These are phyloP conservation scores for Darevskia nairensis DNA, from an alignment of 2,797 vertebrate species.

Conservation along the genomic window DNA sequence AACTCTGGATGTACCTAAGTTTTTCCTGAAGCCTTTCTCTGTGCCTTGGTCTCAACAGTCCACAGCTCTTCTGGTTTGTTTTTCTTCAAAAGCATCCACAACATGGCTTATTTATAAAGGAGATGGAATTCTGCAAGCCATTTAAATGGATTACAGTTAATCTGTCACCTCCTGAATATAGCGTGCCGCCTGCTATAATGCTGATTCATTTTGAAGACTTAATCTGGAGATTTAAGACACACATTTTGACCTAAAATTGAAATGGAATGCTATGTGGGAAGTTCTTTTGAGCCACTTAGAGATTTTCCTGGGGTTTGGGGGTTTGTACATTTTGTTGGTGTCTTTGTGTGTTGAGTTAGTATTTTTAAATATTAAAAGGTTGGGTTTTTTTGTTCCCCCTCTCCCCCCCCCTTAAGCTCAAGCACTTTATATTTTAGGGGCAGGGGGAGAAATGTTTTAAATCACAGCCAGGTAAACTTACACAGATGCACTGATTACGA, in stretches of 20 bases:
- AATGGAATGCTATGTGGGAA: slow-evolving; percentile 54
- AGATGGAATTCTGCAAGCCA: slow-evolving; percentile 73
- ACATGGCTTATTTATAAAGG: slow-evolving; percentile 75
- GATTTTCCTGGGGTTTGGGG: slow-evolving; percentile 46
- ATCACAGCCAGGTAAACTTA: slow-evolving; percentile 57
- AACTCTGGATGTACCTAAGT: slow-evolving; percentile 69
- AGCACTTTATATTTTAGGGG: slow-evolving; percentile 78
- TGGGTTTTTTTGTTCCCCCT: no score
- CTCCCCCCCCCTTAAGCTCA: slow-evolving; percentile 30
- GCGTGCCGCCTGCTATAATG: slow-evolving; percentile 60
- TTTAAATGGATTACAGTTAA: slow-evolving; percentile 81
- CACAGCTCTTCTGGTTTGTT: slow-evolving; percentile 55
- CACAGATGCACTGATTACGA: slow-evolving; percentile 70
- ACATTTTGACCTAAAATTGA: slow-evolving; percentile 67
- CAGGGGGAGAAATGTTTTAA: not conserved
- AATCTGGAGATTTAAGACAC: slow-evolving; percentile 67
- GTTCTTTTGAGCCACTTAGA: slow-evolving; percentile 61
- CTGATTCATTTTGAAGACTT: slow-evolving; percentile 69
- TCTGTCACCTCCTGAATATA: slow-evolving; percentile 70
- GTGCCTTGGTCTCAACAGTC: slow-evolving; percentile 73
- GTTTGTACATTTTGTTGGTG: slow-evolving; percentile 20
- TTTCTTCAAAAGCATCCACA: slow-evolving; percentile 61
- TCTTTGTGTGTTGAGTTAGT: slow-evolving; percentile 1
- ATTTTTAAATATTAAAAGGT: slow-evolving; percentile 48
- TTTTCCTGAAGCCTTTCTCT: slow-evolving; percentile 43